A percentile compares a stretch with the other conserved stretches of the same genome.
These are phyloP conservation scores for Peromyscus melanophrys DNA, from an alignment of 2,797 vertebrate species.

Conservation along the genomic window DNA sequence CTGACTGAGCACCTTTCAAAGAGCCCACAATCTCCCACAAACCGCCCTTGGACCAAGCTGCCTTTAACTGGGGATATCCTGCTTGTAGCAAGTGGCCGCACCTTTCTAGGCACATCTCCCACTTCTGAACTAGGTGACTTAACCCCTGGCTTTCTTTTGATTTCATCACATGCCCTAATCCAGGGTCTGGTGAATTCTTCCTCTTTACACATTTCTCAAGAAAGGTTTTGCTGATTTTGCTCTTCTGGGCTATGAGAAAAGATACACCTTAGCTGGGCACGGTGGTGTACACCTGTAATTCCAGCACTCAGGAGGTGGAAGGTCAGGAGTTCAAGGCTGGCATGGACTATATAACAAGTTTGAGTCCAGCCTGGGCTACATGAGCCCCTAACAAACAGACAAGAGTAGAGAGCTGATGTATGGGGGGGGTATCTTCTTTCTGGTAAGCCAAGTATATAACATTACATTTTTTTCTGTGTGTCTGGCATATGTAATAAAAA, in stretches of 20 bases:
- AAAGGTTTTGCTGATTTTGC: background rate
- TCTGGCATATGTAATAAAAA: background rate
- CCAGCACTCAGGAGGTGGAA: background rate
- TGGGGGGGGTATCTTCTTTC: background rate
- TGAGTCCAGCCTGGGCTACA: background rate
- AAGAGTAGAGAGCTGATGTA: background rate
- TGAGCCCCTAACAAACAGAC: background rate
- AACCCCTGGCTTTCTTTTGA: background rate
- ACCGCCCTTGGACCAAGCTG: background rate
- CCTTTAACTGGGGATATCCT: background rate
- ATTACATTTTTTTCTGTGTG: background rate
- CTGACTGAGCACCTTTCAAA: background rate
- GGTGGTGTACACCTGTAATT: background rate
- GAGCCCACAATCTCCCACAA: background rate
- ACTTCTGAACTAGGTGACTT: background rate
- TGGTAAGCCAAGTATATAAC: background rate
- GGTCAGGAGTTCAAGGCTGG: background rate
- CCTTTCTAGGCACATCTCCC: too few relatives aligned
- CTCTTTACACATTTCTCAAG: background rate
- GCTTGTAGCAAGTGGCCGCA: background rate
- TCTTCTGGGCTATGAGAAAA: background rate
- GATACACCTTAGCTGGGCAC: background rate
- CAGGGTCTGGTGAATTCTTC: background rate
- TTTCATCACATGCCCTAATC: background rate
- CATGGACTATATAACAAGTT: background rate